Conservation (phyloP, 2,888 invertebrate genomes). For the Caenorhabditis sulstoni region DNA sequence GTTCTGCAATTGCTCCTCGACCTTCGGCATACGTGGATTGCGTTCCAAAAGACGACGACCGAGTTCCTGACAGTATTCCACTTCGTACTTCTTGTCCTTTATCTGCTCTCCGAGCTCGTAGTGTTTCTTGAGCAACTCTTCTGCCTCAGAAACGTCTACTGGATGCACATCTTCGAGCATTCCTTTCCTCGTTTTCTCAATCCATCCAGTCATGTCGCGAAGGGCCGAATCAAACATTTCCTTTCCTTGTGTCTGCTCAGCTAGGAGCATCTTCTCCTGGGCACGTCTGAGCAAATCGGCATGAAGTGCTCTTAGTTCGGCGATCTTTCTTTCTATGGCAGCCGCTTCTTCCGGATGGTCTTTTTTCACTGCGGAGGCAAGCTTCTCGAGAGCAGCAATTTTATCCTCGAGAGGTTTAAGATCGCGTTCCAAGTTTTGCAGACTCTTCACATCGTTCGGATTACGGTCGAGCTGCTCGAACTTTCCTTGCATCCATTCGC, state of each 20-base stretch:
- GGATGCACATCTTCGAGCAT: constrained; percentile 66
- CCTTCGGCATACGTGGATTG: constrained; percentile 82
- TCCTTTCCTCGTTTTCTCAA: constrained; percentile 69
- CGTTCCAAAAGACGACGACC: constrained; percentile 84
- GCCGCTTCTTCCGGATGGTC: constrained; percentile 92
- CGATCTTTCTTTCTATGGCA: constrained; percentile 90
- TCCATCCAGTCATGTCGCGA: constrained; percentile 68
- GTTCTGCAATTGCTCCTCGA: constrained; percentile 64
- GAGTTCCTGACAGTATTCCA: constrained; percentile 88
- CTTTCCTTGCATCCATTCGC: constrained; percentile 98
- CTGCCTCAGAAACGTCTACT: constrained; percentile 89
- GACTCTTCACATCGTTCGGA: constrained; percentile 75
- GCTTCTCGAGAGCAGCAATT: constrained; percentile 87
- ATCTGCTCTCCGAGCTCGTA: constrained; percentile 89
- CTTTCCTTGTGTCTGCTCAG: constrained; percentile 93
- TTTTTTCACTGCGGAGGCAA: constrained; percentile 88
- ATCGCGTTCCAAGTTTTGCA: constrained; percentile 89
- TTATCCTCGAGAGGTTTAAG: constrained; percentile 95
- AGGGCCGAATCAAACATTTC: constrained; percentile 88
- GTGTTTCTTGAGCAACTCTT: constrained; percentile 91
- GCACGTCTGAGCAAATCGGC: constrained; percentile 89
- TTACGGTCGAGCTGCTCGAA: constrained; percentile 89
- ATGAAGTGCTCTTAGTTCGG: constrained; percentile 92
- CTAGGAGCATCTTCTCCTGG: constrained; percentile 87
- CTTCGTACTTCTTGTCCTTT: constrained; percentile 75